Evolutionary conservation across 2,888 invertebrate species (phyloP).

Genomic region (Lepidonotus clava): DNA sequence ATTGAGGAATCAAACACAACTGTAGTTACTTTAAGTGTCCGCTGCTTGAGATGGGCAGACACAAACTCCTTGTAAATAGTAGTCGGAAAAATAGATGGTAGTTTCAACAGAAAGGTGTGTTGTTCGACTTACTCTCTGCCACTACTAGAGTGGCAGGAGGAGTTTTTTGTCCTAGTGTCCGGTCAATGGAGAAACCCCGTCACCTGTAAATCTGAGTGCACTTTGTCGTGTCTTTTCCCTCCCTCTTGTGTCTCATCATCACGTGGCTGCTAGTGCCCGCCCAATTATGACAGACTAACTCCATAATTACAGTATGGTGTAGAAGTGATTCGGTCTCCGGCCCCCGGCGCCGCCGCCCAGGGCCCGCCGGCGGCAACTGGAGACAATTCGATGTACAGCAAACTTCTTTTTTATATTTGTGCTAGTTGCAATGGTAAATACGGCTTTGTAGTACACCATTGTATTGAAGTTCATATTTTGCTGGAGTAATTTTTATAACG

Average conservation of each 20-base stretch:
- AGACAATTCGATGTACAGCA: slow-evolving; percentile 35
- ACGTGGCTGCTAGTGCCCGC: slow-evolving; percentile 32
- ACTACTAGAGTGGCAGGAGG: slow-evolving; percentile 18
- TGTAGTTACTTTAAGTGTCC: slow-evolving; percentile 2
- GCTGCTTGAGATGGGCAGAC: slow-evolving; percentile 10
- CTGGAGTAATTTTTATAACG: slow-evolving; percentile 51
- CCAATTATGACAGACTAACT: slow-evolving; percentile 39
- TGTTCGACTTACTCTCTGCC: slow-evolving; percentile 5
- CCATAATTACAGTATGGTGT: background rate
- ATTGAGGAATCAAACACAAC: too few species aligned
- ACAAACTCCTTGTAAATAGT: slow-evolving; percentile 31
- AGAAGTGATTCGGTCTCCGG: background rate
- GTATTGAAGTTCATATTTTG: slow-evolving; percentile 53
- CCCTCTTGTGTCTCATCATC: background rate
- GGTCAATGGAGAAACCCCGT: background rate
- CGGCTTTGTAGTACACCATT: slow-evolving; percentile 47
- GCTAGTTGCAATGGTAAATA: slow-evolving; percentile 53
- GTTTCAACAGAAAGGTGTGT: slow-evolving; percentile 28
- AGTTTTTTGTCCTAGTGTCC: slow-evolving; percentile 26
- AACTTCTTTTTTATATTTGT: slow-evolving; percentile 39
- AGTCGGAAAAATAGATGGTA: slow-evolving; percentile 28
- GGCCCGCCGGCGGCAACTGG: background rate
- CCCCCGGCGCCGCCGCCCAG: background rate
- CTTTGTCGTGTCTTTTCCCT: background rate
- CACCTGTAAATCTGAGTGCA: slow-evolving; percentile 1